Base-by-base conservation (phyloP, 2,888 invertebrate species). In the Acleris sparsana region DNA sequence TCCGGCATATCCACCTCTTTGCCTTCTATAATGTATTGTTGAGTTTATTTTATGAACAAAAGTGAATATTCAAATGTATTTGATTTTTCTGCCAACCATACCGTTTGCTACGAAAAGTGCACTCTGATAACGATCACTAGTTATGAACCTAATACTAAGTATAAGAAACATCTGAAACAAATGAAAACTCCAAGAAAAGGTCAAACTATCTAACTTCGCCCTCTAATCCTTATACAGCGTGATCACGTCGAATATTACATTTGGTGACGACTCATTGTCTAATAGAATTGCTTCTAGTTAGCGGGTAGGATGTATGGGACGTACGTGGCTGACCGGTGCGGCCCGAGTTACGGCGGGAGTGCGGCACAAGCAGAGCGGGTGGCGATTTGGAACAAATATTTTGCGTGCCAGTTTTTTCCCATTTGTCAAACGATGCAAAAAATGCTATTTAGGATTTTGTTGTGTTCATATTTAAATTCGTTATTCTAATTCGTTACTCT, bases 231-330 rank as follows among this genome's bases (percentile, higher is more conserved):
- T 11, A 57, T 46, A 57, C 44, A 46, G 44, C 17, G 56, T n/a
- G 49, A 49, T 51, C 49, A 59, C 48, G 17, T 17, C 57, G 22
- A 57, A 57, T 25, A 57, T 57, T 46, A 57, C 46, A 57, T 46
- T 57, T 43, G 57, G 57, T 44, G 25, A 56, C 43, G 44, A 46
- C 44, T 57, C 57, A 57, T 57, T 57, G 55, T 43, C 53, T 55
- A 55, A 55, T 55, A 55, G 55, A 55, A 55, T 55, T 55, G 55
- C 55, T 43, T 39, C 55, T 55, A 43, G 55, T 55, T 55, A 55
- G 53, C 17, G 39, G 52, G 52, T 20, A 55, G 55, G 46, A 55
- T 16, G 55, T 55, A 55, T 55, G 55, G 20, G 55, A 1, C 13
- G 55, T 43, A 55, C 55, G 55, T 55, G 55, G 55, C 55, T 55